Percentiles rank a stretch among this genome's conserved stretches.
These are phyloP conservation scores for Chiroxiphia lanceolata DNA, from an alignment of 2,797 vertebrate genomes.

Conservation along the genomic window DNA sequence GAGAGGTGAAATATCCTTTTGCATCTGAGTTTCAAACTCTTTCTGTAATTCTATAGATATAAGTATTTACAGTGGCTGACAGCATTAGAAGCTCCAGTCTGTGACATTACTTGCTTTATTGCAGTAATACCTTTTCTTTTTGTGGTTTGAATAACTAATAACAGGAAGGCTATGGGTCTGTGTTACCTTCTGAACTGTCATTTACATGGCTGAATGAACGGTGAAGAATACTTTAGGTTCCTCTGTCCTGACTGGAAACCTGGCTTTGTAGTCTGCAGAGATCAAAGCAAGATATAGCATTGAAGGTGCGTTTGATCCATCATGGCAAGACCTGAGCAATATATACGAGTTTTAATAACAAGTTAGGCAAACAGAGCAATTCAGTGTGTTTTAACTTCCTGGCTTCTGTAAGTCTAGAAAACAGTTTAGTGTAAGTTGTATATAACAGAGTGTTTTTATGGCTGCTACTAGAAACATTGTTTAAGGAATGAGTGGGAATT, in stretches of 20 bases:
- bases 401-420: not conserved
- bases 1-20: not conserved
- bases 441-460: not conserved
- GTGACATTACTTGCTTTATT: not conserved
- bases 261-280: not conserved
- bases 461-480: constrained; percentile 22
- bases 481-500: not conserved
- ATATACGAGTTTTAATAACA: not conserved
- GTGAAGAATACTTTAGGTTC: not conserved
- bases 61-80: not conserved
- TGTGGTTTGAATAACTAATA: not conserved
- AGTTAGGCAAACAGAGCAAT: not conserved
- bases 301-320: not conserved
- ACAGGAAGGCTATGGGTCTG: not conserved
- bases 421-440: not conserved
- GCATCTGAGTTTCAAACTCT: not conserved
- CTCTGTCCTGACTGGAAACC: not conserved
- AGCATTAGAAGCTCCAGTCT: not conserved
- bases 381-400: not conserved
- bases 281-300: not conserved
- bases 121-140: not conserved
- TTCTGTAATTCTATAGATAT: not conserved
- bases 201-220: not conserved
- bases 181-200: not conserved
- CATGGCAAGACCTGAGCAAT: not conserved